A percentile compares a stretch with the other conserved stretches of the same genome.
Evolutionary conservation across 2,797 vertebrate species (phyloP).

Genomic region (Oreortyx pictus): DNA sequence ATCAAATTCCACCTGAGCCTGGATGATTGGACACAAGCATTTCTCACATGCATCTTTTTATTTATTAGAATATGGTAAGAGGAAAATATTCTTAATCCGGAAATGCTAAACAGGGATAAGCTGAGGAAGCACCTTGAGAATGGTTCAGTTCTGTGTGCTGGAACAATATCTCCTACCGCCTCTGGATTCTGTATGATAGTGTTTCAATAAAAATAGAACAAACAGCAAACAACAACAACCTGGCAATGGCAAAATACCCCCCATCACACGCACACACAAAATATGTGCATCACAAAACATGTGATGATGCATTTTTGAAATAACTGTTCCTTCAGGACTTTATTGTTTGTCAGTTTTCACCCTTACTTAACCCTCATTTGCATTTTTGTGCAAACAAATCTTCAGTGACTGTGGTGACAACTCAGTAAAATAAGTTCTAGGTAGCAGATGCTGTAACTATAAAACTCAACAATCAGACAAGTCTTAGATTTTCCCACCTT

Average conservation of each 20-base stretch:
- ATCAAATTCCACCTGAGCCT: too few species aligned
- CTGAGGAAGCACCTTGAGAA: neutral
- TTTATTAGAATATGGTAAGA: neutral
- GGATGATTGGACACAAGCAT: too few species aligned
- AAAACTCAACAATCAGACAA: neutral
- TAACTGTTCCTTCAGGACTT: neutral
- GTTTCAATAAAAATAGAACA: neutral
- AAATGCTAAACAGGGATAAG: neutral
- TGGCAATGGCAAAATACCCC: neutral
- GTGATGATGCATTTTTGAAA: neutral
- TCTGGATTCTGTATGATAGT: neutral
- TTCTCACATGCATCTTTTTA: too few species aligned
- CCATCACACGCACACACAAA: neutral
- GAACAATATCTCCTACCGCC: neutral
- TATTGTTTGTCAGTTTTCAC: neutral
- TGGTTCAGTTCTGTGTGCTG: neutral
- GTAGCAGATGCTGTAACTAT: neutral
- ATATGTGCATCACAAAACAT: neutral
- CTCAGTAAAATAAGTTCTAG: neutral
- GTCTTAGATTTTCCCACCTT: neutral
- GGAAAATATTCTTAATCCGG: neutral
- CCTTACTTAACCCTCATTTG: neutral
- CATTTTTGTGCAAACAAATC: neutral
- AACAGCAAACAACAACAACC: too few species aligned
- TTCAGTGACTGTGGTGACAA: neutral